Evolutionary conservation across 2,888 invertebrate genomes (phyloP).

Genomic region (Sicus ferrugineus): DNA sequence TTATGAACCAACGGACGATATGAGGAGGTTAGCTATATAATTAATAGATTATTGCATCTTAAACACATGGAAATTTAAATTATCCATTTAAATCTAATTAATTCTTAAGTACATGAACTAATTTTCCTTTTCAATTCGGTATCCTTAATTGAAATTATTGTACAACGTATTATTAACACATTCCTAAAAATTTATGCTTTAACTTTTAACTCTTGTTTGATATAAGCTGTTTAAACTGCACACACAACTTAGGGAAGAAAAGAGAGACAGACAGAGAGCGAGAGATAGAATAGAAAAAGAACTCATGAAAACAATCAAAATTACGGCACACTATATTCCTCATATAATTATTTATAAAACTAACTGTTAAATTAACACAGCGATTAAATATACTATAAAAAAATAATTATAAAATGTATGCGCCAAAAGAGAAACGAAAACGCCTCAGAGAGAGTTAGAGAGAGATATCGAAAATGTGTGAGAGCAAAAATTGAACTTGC

Average conservation of each 20-base stretch:
- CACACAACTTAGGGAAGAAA: not conserved
- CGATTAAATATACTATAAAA: not conserved
- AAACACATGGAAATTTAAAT: not conserved
- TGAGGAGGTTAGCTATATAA: not conserved
- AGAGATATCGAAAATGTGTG: not conserved
- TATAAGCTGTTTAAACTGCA: not conserved
- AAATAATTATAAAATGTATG: not conserved
- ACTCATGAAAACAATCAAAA: not conserved
- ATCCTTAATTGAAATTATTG: not conserved
- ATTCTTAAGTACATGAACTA: not conserved
- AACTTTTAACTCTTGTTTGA: not conserved
- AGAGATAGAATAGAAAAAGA: not conserved
- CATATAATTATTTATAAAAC: conserved; percentile 23
- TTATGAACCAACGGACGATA: conserved; percentile 23
- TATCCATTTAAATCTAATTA: not conserved
- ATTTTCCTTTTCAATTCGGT: not conserved
- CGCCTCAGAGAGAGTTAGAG: not conserved
- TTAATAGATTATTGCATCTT: not conserved
- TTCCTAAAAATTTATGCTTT: conserved; percentile 26
- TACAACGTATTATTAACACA: conserved; percentile 19
- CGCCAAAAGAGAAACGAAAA: not conserved
- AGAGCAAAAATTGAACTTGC: conserved; percentile 3
- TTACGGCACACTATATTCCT: not conserved
- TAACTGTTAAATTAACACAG: conserved; percentile 2
- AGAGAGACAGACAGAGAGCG: not conserved